phyloP scores from a whole-genome alignment of 2,888 invertebrate genomes.

The Stenotaenia linearis region DNA sequence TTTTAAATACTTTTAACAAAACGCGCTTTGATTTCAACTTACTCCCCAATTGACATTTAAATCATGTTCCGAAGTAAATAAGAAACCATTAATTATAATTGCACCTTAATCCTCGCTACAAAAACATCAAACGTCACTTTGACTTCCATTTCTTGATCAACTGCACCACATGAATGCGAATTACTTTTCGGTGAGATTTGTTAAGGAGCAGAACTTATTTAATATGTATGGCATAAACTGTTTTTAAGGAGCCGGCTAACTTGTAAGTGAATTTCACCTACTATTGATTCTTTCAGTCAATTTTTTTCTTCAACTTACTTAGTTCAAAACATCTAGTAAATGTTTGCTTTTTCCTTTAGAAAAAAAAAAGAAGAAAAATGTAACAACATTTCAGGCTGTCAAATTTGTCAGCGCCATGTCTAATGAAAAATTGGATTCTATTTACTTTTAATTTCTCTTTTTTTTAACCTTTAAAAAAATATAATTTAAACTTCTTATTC shows the following conservation, averaged over 20 bases:
- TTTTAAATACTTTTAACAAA: no score
- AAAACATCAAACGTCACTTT: background rate
- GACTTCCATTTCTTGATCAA: constrained; percentile 1
- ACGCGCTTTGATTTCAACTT: no score
- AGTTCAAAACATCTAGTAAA: background rate
- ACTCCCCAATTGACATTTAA: background rate
- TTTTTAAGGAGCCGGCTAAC: background rate
- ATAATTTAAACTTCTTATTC: no score
- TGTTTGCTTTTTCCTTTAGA: background rate
- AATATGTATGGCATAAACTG: constrained; percentile 10
- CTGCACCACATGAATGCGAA: background rate
- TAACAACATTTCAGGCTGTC: background rate
- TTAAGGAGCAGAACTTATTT: background rate
- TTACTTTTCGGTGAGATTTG: background rate
- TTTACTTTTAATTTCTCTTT: background rate
- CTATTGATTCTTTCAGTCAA: background rate
- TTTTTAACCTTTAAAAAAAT: background rate
- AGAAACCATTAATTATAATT: background rate
- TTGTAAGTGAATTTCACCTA: background rate
- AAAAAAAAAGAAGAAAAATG: background rate
- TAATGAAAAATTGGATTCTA: background rate
- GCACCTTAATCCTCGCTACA: background rate
- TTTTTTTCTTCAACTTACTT: background rate
- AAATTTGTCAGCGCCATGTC: background rate
- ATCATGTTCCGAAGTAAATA: background rate